A percentile compares a stretch with the other conserved stretches of the same genome.
phyloP scores from a whole-genome alignment of 2,797 vertebrate genomes.

The Periophthalmus magnuspinnatus region DNA sequence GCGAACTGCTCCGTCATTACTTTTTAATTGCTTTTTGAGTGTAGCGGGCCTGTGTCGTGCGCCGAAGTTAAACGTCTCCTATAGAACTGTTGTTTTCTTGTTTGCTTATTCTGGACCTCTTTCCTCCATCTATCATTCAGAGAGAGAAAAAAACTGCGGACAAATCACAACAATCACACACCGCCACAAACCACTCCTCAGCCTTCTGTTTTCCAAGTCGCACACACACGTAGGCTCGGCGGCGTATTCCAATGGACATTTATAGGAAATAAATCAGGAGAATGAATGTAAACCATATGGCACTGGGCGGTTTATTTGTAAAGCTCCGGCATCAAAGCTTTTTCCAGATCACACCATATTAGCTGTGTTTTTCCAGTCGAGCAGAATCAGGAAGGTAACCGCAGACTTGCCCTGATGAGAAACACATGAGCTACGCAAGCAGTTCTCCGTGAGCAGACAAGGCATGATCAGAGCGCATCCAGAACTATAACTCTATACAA shows the following conservation, averaged over 20 bases:
- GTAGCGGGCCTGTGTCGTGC: slow-evolving; percentile 38
- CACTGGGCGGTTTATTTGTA: slow-evolving; percentile 97
- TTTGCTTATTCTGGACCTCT: slow-evolving; percentile 68
- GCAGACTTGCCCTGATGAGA: slow-evolving; percentile 97
- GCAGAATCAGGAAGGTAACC: slow-evolving; percentile 98
- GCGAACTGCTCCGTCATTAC: slow-evolving; percentile 51
- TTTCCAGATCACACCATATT: slow-evolving; percentile 98
- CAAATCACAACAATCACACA: slow-evolving; percentile 88
- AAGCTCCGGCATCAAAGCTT: slow-evolving; percentile 97
- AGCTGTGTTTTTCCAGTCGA: slow-evolving; percentile 99
- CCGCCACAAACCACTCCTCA: slow-evolving; percentile 86
- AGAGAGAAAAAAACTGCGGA: slow-evolving; percentile 39
- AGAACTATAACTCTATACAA: slow-evolving; percentile 77
- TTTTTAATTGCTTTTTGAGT: slow-evolving; percentile 63
- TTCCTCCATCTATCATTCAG: slow-evolving; percentile 46
- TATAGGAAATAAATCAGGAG: slow-evolving; percentile 99
- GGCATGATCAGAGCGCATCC: slow-evolving; percentile 83
- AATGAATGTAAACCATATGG: slow-evolving; percentile 98
- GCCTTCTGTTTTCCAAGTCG: slow-evolving; percentile 85
- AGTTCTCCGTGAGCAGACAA: slow-evolving; percentile 78
- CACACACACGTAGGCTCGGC: slow-evolving; percentile 89
- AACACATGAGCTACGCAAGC: slow-evolving; percentile 92
- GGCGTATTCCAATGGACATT: slow-evolving; percentile 96
- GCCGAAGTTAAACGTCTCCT: slow-evolving; percentile 13
- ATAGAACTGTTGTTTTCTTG: slow-evolving; percentile 64